Conservation (phyloP, 2,888 invertebrate genomes). For the Cryptus armator region DNA sequence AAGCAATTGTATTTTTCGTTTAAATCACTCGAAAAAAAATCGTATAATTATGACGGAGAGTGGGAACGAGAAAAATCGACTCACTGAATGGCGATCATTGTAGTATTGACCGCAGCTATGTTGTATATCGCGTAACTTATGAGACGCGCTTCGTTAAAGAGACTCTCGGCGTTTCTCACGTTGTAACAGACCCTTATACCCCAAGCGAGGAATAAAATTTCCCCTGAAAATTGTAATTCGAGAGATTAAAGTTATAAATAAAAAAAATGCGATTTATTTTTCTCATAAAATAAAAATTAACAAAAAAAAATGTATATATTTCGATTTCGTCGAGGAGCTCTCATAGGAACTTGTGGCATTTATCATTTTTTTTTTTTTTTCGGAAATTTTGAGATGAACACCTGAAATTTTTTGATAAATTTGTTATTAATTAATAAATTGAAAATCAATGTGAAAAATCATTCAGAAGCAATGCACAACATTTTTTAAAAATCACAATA, state of each 20-base stretch:
- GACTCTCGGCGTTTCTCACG: constrained; percentile 95
- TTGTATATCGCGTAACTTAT: constrained; percentile 98
- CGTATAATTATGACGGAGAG: constrained; percentile 14
- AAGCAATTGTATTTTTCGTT: constrained; percentile 68
- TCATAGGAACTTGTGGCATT: too few species aligned
- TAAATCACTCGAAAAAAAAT: background rate
- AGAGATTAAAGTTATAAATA: too few species aligned
- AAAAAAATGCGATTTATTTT: too few species aligned
- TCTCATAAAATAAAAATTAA: too few species aligned
- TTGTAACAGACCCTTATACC: constrained; percentile 95
- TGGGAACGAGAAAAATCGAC: constrained; percentile 83
- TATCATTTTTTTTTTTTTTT: too few species aligned
- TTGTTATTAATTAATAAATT: too few species aligned
- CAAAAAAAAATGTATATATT: too few species aligned
- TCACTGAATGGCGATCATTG: constrained; percentile 97
- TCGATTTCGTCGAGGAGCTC: too few species aligned
- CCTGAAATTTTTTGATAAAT: too few species aligned
- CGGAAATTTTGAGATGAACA: too few species aligned
- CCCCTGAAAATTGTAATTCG: constrained; percentile 86
- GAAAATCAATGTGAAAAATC: too few species aligned
- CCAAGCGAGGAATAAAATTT: constrained; percentile 92
- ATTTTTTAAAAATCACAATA: constrained; percentile 62
- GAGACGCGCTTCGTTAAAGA: constrained; percentile 96
- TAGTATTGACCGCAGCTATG: constrained; percentile 95
- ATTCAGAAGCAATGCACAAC: too few species aligned